Evolutionary conservation across 2,888 invertebrate species (phyloP).

Genomic region (Xestoiulus laeticollis): DNA sequence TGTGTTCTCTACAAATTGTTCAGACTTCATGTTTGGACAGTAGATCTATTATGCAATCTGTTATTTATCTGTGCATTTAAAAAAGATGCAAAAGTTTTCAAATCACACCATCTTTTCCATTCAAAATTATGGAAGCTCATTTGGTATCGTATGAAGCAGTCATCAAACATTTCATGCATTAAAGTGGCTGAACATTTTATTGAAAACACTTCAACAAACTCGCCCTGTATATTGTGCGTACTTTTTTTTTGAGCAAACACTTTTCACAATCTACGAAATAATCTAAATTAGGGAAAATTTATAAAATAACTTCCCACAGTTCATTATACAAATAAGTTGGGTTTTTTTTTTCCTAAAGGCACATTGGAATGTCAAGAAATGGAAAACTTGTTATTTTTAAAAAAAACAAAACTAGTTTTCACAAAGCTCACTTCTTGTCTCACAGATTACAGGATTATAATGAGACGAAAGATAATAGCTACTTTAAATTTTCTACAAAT

Average conservation of each 20-base stretch:
- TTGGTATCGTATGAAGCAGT: no score
- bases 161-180: not conserved
- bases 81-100: no score
- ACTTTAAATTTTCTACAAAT: not conserved
- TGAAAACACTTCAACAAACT: not conserved
- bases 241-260: slow-evolving; percentile 5
- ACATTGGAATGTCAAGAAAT: slow-evolving; percentile 35
- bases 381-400: not conserved
- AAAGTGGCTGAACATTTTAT: not conserved
- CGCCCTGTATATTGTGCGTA: not conserved
- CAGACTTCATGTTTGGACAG: no score
- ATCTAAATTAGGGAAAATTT: not conserved
- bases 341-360: not conserved
- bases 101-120: no score
- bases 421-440: not conserved
- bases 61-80: no score
- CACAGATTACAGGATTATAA: not conserved
- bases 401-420: not conserved
- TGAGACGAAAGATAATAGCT: not conserved
- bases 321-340: not conserved
- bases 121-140: no score
- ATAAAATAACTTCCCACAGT: not conserved
- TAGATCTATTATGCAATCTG: no score
- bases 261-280: not conserved
- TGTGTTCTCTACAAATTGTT: not conserved